Evolutionary conservation across 2,797 vertebrate genomes (phyloP).

Genomic region (Silurus aristotelis): DNA sequence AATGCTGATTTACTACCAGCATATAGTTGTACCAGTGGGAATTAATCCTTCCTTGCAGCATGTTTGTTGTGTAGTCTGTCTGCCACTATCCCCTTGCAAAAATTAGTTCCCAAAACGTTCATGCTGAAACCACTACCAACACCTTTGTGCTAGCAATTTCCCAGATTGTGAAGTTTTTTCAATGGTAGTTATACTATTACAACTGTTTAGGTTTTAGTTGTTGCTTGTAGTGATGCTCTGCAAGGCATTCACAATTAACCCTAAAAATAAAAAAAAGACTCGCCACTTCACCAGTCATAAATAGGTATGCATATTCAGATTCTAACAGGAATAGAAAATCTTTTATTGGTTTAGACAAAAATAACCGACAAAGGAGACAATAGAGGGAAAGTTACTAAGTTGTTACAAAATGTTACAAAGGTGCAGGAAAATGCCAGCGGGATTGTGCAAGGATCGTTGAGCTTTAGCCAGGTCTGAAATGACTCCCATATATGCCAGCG

Average conservation of each 20-base stretch:
- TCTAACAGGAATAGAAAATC: neutral
- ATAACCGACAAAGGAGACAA: neutral
- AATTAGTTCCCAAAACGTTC: neutral
- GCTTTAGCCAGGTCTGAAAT: slow-evolving; percentile 40
- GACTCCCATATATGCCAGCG: slow-evolving; percentile 22
- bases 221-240: neutral
- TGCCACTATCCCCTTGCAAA: too few relatives aligned
- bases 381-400: neutral
- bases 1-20: neutral
- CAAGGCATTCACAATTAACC: neutral
- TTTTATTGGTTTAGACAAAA: slow-evolving; percentile 11
- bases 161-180: neutral
- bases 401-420: neutral
- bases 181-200: neutral
- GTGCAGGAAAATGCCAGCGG: neutral
- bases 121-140: neutral
- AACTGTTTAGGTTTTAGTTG: neutral
- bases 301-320: neutral
- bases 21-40: neutral
- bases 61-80: neutral
- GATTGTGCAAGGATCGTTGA: slow-evolving; percentile 22
- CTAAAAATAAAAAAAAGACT: neutral
- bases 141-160: neutral
- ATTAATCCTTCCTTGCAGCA: neutral
- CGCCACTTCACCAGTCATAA: neutral